A percentile compares a stretch with the other conserved stretches of the same genome.
These are phyloP conservation scores for Ectemnius continuus DNA, from an alignment of 2,888 invertebrate genomes.

Conservation along the genomic window DNA sequence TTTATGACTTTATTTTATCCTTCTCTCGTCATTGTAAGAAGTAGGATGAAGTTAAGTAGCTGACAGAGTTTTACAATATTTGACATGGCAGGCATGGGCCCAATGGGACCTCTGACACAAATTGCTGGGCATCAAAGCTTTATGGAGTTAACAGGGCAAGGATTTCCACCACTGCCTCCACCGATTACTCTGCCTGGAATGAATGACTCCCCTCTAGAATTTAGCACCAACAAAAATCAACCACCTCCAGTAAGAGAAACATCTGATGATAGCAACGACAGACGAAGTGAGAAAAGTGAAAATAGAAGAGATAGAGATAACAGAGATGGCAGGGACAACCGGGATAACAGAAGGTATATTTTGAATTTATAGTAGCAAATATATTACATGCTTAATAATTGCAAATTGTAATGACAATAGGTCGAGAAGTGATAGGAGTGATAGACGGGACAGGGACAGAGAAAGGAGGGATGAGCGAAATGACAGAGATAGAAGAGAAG, in stretches of 20 bases:
- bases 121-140: conserved; percentile 74
- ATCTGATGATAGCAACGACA: conserved; percentile 68
- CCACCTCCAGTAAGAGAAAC: conserved; percentile 79
- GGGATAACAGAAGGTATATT: conserved; percentile 74
- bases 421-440: conserved; percentile 72
- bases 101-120: conserved; percentile 73
- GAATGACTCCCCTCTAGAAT: conserved; percentile 83
- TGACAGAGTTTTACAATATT: background rate
- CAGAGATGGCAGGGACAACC: conserved; percentile 76
- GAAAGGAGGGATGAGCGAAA: conserved; percentile 71
- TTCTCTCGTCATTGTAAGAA: background rate
- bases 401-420: conserved; percentile 41
- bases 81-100: conserved; percentile 69
- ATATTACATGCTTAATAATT: background rate
- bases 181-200: conserved; percentile 78
- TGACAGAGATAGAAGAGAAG: conserved; percentile 72
- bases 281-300: conserved; percentile 72
- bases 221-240: conserved; percentile 82
- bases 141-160: conserved; percentile 75
- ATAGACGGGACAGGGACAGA: conserved; percentile 78
- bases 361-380: background rate
- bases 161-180: conserved; percentile 74
- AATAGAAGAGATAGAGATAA: conserved; percentile 75
- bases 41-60: too few species aligned
- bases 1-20: background rate